Evolutionary conservation across 2,888 invertebrate species (phyloP).

Genomic region (Tetanocera ferruginea): DNA sequence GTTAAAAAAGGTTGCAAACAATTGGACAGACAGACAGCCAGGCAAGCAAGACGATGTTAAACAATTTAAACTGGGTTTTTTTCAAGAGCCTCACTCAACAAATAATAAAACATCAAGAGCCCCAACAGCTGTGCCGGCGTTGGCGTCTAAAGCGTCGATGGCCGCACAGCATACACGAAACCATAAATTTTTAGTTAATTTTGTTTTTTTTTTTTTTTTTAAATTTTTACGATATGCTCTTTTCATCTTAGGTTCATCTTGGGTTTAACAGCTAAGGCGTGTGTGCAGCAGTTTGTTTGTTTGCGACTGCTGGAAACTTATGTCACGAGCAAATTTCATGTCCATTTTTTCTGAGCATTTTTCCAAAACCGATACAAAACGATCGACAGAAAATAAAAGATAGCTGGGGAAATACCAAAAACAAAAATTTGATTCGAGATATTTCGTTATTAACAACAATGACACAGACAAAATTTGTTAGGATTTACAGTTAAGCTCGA

Average conservation of each 20-base stretch:
- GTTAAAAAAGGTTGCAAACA: constrained; percentile 10
- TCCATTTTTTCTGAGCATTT: constrained; percentile 24
- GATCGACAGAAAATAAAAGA: not conserved
- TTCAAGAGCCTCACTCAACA: constrained; percentile 13
- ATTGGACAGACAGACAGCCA: not conserved
- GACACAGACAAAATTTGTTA: not conserved
- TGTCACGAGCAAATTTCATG: constrained; percentile 4
- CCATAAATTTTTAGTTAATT: not conserved
- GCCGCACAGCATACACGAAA: not conserved
- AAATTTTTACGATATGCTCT: not conserved
- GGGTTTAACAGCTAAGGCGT: not conserved
- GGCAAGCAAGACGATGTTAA: not conserved
- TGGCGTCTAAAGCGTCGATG: not conserved
- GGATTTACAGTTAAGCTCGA: not conserved
- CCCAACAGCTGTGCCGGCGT: not conserved
- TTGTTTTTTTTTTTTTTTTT: constrained; percentile 13
- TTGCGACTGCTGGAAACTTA: not conserved
- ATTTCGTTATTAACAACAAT: not conserved
- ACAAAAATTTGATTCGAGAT: not conserved
- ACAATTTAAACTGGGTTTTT: constrained; percentile 28
- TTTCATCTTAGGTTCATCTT: not conserved
- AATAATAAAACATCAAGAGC: not conserved
- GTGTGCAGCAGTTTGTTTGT: not conserved
- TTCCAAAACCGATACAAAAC: not conserved
- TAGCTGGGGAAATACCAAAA: constrained; percentile 4